Evolutionary conservation across 2,888 invertebrate genomes (phyloP).

Genomic region (Crocallis elinguaria): DNA sequence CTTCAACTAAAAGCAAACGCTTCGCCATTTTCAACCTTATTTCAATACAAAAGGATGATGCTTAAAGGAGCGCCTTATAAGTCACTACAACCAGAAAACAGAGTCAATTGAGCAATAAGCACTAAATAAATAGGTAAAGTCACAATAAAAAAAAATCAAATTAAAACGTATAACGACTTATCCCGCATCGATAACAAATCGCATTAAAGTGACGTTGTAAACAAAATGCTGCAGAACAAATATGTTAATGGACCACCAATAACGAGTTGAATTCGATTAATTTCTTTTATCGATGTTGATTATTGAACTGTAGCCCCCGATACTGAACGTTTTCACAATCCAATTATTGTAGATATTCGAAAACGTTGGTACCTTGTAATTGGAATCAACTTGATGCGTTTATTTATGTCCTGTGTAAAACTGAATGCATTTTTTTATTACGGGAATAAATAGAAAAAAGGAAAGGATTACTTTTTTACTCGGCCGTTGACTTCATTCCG

Average conservation of each 20-base stretch:
- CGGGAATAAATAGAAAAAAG: no score
- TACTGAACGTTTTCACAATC: conserved; percentile 25
- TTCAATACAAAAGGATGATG: no score
- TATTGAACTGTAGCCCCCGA: conserved; percentile 27
- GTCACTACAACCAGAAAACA: no score
- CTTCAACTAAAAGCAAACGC: no score
- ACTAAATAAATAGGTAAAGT: no score
- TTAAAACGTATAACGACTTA: conserved; percentile 8
- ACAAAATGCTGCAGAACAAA: conserved; percentile 34
- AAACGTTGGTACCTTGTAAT: conserved; percentile 20
- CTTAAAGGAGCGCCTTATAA: no score
- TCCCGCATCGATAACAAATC: conserved; percentile 21
- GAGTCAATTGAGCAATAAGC: no score
- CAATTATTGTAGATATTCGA: conserved; percentile 11
- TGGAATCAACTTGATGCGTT: conserved; percentile 24
- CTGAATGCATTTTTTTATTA: no score
- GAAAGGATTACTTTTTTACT: no score
- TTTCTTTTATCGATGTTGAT: conserved; percentile 38
- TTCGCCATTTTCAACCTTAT: no score
- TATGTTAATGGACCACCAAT: conserved; percentile 37
- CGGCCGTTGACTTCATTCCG: no score
- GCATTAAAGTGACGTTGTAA: conserved; percentile 22
- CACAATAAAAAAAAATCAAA: not conserved
- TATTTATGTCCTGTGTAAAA: not conserved
- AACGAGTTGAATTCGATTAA: conserved; percentile 37